phyloP scores from a whole-genome alignment of 2,888 invertebrate species.

The Tetragnatha montana region DNA sequence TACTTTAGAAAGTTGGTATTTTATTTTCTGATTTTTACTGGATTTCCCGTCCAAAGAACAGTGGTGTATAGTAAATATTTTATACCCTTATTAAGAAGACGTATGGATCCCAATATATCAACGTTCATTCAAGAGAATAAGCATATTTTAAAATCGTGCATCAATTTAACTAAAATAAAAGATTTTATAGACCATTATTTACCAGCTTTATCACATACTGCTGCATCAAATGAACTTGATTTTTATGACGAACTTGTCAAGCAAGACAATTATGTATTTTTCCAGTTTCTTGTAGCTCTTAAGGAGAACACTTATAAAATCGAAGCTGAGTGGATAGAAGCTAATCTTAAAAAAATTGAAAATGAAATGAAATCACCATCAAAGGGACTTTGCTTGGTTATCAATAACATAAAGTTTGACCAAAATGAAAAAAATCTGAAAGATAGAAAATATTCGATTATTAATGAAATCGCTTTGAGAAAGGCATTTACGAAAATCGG shows the following conservation, averaged over 20 bases:
- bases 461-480: not conserved
- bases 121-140: not conserved
- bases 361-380: conserved; percentile 10
- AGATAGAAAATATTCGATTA: not conserved
- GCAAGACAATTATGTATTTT: not conserved
- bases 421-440: not conserved
- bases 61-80: not conserved
- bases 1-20: not conserved
- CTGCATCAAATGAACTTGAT: not conserved
- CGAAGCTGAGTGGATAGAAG: conserved; percentile 1
- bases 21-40: not conserved
- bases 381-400: conserved; percentile 2
- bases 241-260: conserved; percentile 2
- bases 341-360: not conserved
- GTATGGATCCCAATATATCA: not conserved
- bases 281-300: not conserved
- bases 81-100: not conserved
- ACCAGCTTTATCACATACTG: not conserved
- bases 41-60: not conserved
- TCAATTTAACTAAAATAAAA: not conserved
- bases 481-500: not conserved
- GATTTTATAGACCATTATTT: not conserved
- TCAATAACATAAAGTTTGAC: not conserved
- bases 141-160: not conserved
- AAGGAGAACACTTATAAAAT: not conserved